phyloP scores from a whole-genome alignment of 2,797 vertebrate genomes.

The Sebastes minor region DNA sequence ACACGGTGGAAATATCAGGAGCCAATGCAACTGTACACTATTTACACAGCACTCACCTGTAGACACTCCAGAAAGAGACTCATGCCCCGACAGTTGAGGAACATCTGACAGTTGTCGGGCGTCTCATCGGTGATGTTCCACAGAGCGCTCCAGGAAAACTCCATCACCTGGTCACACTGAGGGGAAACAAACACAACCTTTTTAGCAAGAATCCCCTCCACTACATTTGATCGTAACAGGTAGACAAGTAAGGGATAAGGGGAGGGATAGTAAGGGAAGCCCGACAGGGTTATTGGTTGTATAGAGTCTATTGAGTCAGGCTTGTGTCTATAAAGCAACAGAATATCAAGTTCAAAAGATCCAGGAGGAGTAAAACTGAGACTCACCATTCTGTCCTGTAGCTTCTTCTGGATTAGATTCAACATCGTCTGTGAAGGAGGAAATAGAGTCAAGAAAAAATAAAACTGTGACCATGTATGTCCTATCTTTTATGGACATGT shows the following conservation, averaged over 20 bases:
- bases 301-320: neutral
- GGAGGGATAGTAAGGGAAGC: no score
- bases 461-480: neutral
- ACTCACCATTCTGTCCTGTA: slow-evolving; percentile 93
- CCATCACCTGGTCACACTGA: slow-evolving; percentile 99
- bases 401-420: slow-evolving; percentile 96
- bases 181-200: neutral
- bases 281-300: neutral
- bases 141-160: slow-evolving; percentile 98
- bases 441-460: neutral
- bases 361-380: neutral
- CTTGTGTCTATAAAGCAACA: neutral
- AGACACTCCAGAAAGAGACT: slow-evolving; percentile 95
- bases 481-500: neutral
- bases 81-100: slow-evolving; percentile 96
- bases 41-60: slow-evolving; percentile 78
- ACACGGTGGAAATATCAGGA: neutral
- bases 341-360: neutral
- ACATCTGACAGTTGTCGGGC: slow-evolving; percentile 98
- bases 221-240: neutral
- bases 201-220: neutral
- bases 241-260: neutral
- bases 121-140: slow-evolving; percentile 99
- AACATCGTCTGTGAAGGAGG: slow-evolving; percentile 91
- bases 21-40: neutral